Evolutionary conservation across 2,888 invertebrate genomes (phyloP).

Genomic region (Gasteruption jaculator): DNA sequence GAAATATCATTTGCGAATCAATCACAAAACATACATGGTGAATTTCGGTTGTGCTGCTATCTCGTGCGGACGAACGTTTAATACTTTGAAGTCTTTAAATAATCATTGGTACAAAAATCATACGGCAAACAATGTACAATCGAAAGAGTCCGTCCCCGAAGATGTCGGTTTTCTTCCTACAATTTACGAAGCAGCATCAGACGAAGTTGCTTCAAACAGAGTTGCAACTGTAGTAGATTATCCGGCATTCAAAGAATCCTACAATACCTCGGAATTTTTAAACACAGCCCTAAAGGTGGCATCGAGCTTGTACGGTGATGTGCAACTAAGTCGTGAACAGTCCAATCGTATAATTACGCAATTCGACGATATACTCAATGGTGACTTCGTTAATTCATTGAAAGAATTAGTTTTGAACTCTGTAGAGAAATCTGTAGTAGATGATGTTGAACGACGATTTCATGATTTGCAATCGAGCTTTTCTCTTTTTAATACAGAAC

Average conservation of each 20-base stretch:
- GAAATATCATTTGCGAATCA: conserved; percentile 4
- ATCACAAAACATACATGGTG: conserved; percentile 3
- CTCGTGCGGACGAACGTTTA: conserved; percentile 6
- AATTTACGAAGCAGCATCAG: too few relatives aligned
- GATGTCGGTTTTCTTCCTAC: too few relatives aligned
- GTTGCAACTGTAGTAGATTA: too few relatives aligned
- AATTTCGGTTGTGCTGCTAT: conserved; percentile 4
- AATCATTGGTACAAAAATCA: conserved; percentile 1
- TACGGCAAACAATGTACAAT: not conserved
- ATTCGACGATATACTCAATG: conserved; percentile 7
- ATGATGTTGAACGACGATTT: too few relatives aligned
- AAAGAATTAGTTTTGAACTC: conserved; percentile 8
- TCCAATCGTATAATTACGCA: not conserved
- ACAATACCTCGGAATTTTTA: not conserved
- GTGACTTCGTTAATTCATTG: conserved; percentile 7
- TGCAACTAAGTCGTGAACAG: not conserved
- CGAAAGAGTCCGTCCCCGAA: too few relatives aligned
- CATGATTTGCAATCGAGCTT: too few relatives aligned
- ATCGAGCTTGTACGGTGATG: conserved; percentile 2
- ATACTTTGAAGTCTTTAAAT: conserved; percentile 8
- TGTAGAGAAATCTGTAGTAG: too few relatives aligned
- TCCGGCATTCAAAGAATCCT: not conserved
- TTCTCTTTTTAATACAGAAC: conserved; percentile 7
- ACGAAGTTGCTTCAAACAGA: too few relatives aligned
- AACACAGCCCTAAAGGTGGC: not conserved